These are phyloP conservation scores for Podilymbus podiceps DNA, from an alignment of 2,113 vertebrate genomes.

Conservation along the genomic window DNA sequence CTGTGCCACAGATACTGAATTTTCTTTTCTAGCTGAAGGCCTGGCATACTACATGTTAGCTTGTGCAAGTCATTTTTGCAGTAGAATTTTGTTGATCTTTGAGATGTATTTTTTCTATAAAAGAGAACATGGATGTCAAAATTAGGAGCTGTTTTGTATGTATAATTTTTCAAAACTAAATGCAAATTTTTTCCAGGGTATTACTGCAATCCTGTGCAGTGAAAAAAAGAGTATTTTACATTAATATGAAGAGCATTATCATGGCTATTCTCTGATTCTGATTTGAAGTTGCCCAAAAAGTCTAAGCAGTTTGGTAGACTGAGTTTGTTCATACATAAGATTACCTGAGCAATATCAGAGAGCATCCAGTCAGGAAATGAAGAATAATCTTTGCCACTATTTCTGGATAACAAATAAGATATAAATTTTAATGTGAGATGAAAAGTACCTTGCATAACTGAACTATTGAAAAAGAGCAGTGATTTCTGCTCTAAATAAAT, in stretches of 20 bases:
- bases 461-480: slow-evolving; percentile 14
- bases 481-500: slow-evolving; percentile 43
- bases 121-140: background rate
- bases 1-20: background rate
- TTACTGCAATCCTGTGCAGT: background rate
- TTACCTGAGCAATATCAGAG: slow-evolving; percentile 30
- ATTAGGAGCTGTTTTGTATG: background rate
- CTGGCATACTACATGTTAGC: background rate
- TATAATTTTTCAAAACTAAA: slow-evolving; percentile 1
- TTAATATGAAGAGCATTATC: background rate
- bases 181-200: background rate
- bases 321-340: slow-evolving; percentile 33
- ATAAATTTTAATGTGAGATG: slow-evolving; percentile 58
- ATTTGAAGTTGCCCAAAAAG: slow-evolving; percentile 13
- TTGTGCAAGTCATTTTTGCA: background rate
- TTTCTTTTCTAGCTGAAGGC: background rate
- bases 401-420: slow-evolving; percentile 62
- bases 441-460: slow-evolving; percentile 52
- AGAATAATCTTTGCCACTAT: slow-evolving; percentile 60
- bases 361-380: slow-evolving; percentile 57
- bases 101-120: background rate
- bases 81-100: background rate
- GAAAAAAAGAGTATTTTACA: background rate
- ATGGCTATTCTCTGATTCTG: background rate
- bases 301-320: background rate